These are phyloP conservation scores for cat (Felis catus) DNA, from an alignment of 2,113 vertebrate species.

Conservation along the genomic window F.catus_Fca126_mat1.0 CM031420.1:59177001-59177500, in stretches of 20 bases:
- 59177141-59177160: background rate
- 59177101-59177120: background rate
- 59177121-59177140: background rate
- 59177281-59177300: background rate
- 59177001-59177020: background rate
- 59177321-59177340: background rate
- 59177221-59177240: background rate
- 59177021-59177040: background rate
- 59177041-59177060: background rate
- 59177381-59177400: background rate
- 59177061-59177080: background rate
- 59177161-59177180: background rate
- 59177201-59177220: background rate
- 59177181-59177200: background rate
- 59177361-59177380: background rate
- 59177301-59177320: background rate
- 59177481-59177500: constrained; percentile 71
- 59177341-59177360: background rate
- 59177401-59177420: constrained; percentile 59
- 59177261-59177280: background rate
- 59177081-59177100: background rate
- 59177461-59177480: constrained; percentile 69
- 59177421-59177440: constrained; percentile 63
- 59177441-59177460: constrained; percentile 60
- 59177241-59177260: background rate